phyloP scores from a whole-genome alignment of 2,888 invertebrate species.

The Dicyrtomina minuta region DNA sequence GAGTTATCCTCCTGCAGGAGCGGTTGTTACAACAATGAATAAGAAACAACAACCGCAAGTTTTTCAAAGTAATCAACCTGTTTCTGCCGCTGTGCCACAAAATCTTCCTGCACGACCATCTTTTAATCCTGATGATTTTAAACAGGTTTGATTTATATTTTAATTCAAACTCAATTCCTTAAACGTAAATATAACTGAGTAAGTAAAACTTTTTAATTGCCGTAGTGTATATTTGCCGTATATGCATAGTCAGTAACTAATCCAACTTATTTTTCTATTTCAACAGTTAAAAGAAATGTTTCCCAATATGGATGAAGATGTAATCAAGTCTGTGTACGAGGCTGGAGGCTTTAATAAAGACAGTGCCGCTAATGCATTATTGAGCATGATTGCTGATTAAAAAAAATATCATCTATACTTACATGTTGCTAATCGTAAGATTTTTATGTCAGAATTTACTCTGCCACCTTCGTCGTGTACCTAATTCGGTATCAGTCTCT shows the following conservation, averaged over 20 bases:
- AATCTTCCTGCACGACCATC: constrained; percentile 37
- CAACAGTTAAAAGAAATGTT: constrained; percentile 92
- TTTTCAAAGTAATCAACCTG: constrained; percentile 39
- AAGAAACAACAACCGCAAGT: constrained; percentile 30
- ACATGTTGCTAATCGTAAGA: not conserved
- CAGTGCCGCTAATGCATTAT: constrained; percentile 81
- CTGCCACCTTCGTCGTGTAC: not conserved
- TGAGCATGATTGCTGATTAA: constrained; percentile 71
- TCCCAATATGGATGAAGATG: constrained; percentile 89
- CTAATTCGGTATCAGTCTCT: not conserved
- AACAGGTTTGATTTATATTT: constrained; percentile 60
- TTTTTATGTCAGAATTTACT: too few relatives aligned
- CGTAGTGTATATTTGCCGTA: too few relatives aligned
- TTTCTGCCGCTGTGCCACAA: constrained; percentile 36
- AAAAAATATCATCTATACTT: not conserved
- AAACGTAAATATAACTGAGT: too few relatives aligned
- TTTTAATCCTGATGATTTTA: constrained; percentile 63
- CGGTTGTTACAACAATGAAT: constrained; percentile 5
- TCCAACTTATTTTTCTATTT: constrained; percentile 13
- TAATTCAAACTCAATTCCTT: not conserved
- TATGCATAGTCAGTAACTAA: too few relatives aligned
- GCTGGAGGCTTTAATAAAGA: constrained; percentile 88
- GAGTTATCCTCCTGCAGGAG: constrained; percentile 7
- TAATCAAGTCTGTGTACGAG: constrained; percentile 85
- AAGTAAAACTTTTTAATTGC: too few relatives aligned